Conservation (phyloP, 2,797 vertebrate species). For the Pantherophis vulpinus region DNA sequence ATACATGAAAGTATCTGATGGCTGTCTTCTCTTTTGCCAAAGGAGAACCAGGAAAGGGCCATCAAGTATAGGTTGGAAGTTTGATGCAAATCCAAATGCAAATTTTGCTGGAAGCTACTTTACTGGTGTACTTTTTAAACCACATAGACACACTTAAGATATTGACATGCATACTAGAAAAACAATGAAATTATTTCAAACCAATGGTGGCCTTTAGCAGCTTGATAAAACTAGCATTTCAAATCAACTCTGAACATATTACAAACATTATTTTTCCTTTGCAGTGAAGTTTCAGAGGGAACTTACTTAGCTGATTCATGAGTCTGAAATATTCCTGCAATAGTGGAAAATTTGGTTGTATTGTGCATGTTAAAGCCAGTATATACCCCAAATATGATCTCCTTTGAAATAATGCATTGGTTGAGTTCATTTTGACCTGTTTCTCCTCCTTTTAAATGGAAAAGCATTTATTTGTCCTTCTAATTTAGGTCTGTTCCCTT, state of each 20-base stretch:
- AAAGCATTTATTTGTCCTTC: neutral
- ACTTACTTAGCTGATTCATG: neutral
- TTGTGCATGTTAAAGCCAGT: neutral
- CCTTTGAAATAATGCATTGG: neutral
- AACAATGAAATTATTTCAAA: neutral
- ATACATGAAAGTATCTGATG: neutral
- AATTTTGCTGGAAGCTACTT: neutral
- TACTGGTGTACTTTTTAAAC: neutral
- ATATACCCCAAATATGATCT: neutral
- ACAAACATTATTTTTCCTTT: neutral
- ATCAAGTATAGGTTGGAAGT: neutral
- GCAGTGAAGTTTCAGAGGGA: neutral
- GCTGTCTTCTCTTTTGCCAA: fast-evolving
- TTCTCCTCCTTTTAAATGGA: neutral
- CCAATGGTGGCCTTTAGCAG: neutral
- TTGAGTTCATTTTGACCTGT: neutral
- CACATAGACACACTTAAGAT: neutral
- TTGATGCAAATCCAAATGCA: slow-evolving; percentile 11
- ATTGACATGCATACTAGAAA: neutral
- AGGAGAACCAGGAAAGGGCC: neutral
- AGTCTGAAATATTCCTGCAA: neutral
- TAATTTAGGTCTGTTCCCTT: neutral
- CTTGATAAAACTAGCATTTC: neutral
- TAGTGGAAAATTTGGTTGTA: neutral
- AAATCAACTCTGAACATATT: neutral